These are phyloP conservation scores for Oryzias celebensis DNA, from an alignment of 2,113 vertebrate species.

Conservation along the genomic window DNA sequence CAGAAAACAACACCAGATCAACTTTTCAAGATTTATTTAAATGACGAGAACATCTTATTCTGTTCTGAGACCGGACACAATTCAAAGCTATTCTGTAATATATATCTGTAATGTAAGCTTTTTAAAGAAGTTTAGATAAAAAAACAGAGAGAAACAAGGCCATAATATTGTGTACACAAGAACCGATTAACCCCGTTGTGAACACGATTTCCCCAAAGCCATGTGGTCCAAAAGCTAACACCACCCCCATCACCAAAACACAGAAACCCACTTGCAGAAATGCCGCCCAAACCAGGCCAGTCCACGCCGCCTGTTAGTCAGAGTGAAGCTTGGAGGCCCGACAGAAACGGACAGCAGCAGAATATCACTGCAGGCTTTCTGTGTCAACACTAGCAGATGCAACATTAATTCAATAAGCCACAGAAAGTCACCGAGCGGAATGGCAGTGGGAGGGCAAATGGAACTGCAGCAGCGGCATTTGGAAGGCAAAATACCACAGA, in stretches of 20 bases:
- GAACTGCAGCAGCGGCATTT: slow-evolving; percentile 18
- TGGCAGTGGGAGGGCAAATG: slow-evolving; percentile 27
- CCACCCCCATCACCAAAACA: slow-evolving; percentile 7
- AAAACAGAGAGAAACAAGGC: slow-evolving; percentile 36
- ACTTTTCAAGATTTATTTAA: too few species aligned
- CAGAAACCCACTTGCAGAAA: slow-evolving; percentile 15
- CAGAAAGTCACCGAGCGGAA: slow-evolving; percentile 52
- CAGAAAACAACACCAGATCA: too few species aligned
- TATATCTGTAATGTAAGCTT: too few species aligned
- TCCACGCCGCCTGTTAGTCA: slow-evolving; percentile 38
- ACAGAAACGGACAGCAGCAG: slow-evolving; percentile 65
- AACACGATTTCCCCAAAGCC: slow-evolving; percentile 63
- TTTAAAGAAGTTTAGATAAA: slow-evolving; percentile 53
- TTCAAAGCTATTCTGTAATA: too few species aligned
- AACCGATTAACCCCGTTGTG: slow-evolving; percentile 62
- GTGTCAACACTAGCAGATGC: slow-evolving; percentile 70
- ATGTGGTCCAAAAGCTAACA: slow-evolving; percentile 54
- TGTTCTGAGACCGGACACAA: too few species aligned
- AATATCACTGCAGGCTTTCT: slow-evolving; percentile 67
- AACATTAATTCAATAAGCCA: slow-evolving; percentile 68
- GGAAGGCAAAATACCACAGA: not conserved
- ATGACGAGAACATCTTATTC: not conserved
- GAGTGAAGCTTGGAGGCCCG: slow-evolving; percentile 46
- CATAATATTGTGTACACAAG: slow-evolving; percentile 28
- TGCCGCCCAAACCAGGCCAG: slow-evolving; percentile 25